Conservation (phyloP, 1,140 invertebrate genomes). For the Cataglyphis hispanica region DNA sequence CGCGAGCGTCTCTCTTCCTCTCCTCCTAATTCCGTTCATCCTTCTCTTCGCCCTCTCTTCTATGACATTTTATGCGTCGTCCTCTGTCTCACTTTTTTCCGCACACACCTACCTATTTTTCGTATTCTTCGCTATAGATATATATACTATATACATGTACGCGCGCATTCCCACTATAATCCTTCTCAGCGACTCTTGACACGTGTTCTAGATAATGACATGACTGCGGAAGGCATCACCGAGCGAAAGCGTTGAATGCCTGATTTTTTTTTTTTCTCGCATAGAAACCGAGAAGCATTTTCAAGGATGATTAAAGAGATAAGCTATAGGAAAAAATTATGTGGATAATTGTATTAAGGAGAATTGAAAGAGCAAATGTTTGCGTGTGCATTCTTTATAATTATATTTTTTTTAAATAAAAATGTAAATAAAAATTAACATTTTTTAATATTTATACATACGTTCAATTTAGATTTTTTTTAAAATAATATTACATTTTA, state of each 20-base stretch:
- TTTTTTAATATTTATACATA: not conserved
- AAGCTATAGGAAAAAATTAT: conserved; percentile 11
- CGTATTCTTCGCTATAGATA: not conserved
- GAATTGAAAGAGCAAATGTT: not conserved
- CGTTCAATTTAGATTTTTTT: not conserved
- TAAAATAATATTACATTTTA: not conserved
- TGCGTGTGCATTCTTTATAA: not conserved
- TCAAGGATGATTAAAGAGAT: conserved; percentile 28
- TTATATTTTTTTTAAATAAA: not conserved
- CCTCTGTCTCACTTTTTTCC: not conserved
- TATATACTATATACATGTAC: not conserved
- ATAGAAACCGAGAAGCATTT: conserved; percentile 11
- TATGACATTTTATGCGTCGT: conserved; percentile 1
- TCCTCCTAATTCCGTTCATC: not conserved
- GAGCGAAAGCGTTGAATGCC: conserved; percentile 31
- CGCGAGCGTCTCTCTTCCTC: conserved; percentile 59
- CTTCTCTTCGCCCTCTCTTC: not conserved
- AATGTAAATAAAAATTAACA: not conserved
- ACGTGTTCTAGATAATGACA: conserved; percentile 37
- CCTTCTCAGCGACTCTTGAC: conserved; percentile 19
- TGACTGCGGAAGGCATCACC: conserved; percentile 31
- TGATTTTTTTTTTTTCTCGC: not conserved
- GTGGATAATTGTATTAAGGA: conserved; percentile 20
- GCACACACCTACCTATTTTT: conserved; percentile 26
- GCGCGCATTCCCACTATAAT: conserved; percentile 38